Percentiles rank a stretch among this genome's conserved stretches.
These are phyloP conservation scores for Masticophis lateralis DNA, from an alignment of 2,797 vertebrate genomes.

Conservation along the genomic window DNA sequence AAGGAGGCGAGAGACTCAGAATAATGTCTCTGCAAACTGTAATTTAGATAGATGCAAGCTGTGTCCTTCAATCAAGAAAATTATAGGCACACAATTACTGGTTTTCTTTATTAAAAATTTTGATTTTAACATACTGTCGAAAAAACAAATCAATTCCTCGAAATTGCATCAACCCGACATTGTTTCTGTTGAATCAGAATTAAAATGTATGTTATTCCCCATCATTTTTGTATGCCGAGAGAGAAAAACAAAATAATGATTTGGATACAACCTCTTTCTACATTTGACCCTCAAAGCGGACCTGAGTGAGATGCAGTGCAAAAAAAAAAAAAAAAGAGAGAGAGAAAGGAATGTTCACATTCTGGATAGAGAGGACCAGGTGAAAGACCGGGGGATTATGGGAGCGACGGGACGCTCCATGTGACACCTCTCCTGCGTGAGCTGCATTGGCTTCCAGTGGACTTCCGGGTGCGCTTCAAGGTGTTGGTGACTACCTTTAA, in stretches of 20 bases:
- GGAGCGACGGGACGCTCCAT: too few relatives aligned
- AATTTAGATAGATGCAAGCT: constrained; percentile 60
- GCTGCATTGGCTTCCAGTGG: too few relatives aligned
- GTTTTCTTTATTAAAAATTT: constrained; percentile 58
- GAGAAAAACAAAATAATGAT: fast-evolving
- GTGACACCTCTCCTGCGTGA: too few relatives aligned
- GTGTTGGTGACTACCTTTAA: too few relatives aligned
- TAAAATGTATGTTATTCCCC: neutral
- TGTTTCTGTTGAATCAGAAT: constrained; percentile 1
- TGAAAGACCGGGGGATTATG: too few relatives aligned
- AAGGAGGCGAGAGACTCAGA: constrained; percentile 40
- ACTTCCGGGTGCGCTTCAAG: too few relatives aligned
- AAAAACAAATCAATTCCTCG: constrained; percentile 46
- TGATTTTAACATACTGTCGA: constrained; percentile 43
- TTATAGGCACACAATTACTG: constrained; percentile 58
- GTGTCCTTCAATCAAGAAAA: constrained; percentile 66
- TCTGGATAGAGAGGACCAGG: neutral
- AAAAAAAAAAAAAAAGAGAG: neutral
- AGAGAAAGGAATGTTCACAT: neutral
- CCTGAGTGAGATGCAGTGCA: neutral
- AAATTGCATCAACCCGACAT: constrained; percentile 32
- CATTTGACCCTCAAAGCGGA: neutral
- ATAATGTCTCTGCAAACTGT: constrained; percentile 54
- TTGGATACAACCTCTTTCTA: neutral
- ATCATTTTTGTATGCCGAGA: neutral